These are phyloP conservation scores for Drosophila pseudoobscura DNA, from an alignment of 1,140 invertebrate species.

Conservation along the genomic window DNA sequence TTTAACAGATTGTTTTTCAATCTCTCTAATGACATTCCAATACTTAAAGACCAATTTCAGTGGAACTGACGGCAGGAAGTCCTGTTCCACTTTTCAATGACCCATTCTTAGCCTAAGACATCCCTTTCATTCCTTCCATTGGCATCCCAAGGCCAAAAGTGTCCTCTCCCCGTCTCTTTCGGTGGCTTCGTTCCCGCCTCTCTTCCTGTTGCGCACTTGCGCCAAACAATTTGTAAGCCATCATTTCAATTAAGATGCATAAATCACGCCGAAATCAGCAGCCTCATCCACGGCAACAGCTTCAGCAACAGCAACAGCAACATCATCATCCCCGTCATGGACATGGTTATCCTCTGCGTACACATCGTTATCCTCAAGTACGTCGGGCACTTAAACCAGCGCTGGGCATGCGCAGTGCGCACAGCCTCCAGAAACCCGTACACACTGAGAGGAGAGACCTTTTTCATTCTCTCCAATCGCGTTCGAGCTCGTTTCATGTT, in stretches of 20 bases:
- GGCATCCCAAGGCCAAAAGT: conserved; percentile 35
- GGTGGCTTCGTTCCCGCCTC: conserved; percentile 1
- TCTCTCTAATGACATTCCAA: neutral
- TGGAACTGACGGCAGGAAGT: conserved; percentile 48
- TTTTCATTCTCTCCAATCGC: conserved; percentile 43
- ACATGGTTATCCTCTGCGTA: conserved; percentile 52
- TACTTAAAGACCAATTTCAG: neutral
- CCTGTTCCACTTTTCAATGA: conserved; percentile 22
- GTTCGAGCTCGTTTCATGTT: conserved; percentile 56
- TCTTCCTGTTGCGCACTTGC: conserved; percentile 38
- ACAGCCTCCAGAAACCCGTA: conserved; percentile 44
- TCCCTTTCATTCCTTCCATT: conserved; percentile 38
- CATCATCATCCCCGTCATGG: conserved; percentile 39
- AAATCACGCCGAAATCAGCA: conserved; percentile 77
- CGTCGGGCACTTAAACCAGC: conserved; percentile 63
- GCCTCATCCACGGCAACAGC: conserved; percentile 45
- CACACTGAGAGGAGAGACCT: conserved; percentile 44
- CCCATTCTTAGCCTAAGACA: conserved; percentile 20
- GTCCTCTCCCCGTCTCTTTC: neutral
- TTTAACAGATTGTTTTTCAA: neutral
- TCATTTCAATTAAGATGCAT: conserved; percentile 82
- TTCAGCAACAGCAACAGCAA: conserved; percentile 26
- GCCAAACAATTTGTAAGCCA: conserved; percentile 76
- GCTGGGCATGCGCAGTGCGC: conserved; percentile 65
- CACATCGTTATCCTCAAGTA: conserved; percentile 77